Base-by-base conservation (phyloP, 2,797 vertebrate species). In the Gambusia yucatana region DNA sequence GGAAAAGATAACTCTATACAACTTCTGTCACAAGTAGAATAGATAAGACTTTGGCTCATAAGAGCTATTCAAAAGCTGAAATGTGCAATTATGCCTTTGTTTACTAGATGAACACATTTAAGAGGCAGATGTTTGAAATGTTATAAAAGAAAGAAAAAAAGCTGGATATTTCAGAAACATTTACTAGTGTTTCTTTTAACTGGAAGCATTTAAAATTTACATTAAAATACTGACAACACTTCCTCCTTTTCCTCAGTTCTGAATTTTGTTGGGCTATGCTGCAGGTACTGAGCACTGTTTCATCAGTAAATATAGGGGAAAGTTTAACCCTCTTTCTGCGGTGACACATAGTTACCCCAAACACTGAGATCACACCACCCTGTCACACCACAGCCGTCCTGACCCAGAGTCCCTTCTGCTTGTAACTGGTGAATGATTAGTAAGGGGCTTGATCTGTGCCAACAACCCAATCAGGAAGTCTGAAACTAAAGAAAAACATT, bases 291-390 rank as follows among this genome's bases (percentile, higher is more conserved):
- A 10, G 57, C 28, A 3, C 3, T 80, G 83, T 83, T 84, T 84
- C 77, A 74, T 75, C 36, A 84, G 90, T 84, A 89, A 93, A 91
- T 91, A 84, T 28, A 72, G 88, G 73, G 44, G 30, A 94, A 92
- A 86, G 91, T 86, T 93, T 36, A 92, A 25, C 44, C 67, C 39
- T 43, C 0, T 59, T 30, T 83, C 82, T 82, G 55, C 72, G n/a
- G 46, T 82, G 89, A 90, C 81, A 83, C 25, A 16, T 14, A 86
- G 71, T 92, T 79, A 89, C 86, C 87, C 73, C 22, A 1, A 13
- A 57, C 46, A 57, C 70, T 89, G 84, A 80, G 16, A 86, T 89
- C 92, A 70, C 36, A 91, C 93, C 88, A 93, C 89, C 73, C 78
- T 30, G 77, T 93, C 86, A 88, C 79, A 87, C 87, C 91, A 91